phyloP scores from a whole-genome alignment of 2,113 vertebrate species.

The Carlito syrichta region DNA sequence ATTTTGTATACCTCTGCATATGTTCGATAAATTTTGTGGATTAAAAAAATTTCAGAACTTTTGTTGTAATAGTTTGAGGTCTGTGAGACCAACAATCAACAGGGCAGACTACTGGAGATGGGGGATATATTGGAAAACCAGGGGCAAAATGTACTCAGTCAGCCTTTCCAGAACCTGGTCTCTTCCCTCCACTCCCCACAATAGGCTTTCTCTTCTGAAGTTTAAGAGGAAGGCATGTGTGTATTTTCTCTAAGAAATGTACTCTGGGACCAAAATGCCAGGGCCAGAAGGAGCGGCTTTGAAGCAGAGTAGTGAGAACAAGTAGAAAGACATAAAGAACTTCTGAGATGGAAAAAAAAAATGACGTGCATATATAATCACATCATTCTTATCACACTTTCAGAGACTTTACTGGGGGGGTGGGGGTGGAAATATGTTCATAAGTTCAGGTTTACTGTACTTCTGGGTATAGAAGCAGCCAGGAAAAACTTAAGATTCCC shows the following conservation, averaged over 20 bases:
- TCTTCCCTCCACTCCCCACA: background rate
- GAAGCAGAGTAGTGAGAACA: background rate
- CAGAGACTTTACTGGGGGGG: background rate
- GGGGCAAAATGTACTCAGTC: background rate
- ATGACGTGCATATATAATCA: background rate
- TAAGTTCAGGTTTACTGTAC: slow-evolving; percentile 33
- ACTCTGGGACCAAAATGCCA: background rate
- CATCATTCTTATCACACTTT: slow-evolving; percentile 15
- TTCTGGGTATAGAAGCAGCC: slow-evolving; percentile 31
- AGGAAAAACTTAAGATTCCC: slow-evolving; percentile 38
- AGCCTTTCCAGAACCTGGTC: background rate
- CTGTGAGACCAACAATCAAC: background rate
- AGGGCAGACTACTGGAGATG: background rate
- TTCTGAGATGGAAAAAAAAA: background rate
- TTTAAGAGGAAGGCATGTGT: background rate
- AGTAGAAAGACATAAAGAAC: background rate
- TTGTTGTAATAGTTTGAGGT: background rate
- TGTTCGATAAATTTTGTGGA: background rate
- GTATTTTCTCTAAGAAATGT: slow-evolving; percentile 38
- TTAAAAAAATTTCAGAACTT: background rate
- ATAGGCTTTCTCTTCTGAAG: background rate
- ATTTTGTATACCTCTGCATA: background rate
- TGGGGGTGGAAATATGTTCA: background rate
- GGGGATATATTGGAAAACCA: background rate
- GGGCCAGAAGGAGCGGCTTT: background rate